Evolutionary conservation across 2,113 vertebrate genomes (phyloP).

Genomic region (Potamarius usumacintae): DNA sequence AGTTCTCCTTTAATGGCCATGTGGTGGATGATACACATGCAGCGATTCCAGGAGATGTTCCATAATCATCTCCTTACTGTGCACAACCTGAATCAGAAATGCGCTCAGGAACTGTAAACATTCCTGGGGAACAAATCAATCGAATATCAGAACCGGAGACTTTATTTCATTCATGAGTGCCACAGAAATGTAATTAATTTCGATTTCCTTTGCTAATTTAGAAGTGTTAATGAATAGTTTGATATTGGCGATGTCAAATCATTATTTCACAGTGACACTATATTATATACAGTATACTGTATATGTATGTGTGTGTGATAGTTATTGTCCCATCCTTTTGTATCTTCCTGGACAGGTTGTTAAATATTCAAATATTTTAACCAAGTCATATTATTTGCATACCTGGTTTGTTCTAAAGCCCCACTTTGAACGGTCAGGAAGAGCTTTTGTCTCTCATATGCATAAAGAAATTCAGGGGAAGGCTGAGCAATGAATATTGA

Average conservation of each 20-base stretch:
- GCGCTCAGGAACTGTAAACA: background rate
- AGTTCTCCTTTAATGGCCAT: too few relatives aligned
- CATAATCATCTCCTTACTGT: background rate
- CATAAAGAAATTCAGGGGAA: conserved; percentile 15
- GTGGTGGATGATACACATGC: background rate
- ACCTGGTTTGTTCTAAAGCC: background rate
- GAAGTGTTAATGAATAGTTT: background rate
- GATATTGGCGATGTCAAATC: background rate
- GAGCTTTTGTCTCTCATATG: background rate
- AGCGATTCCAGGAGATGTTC: background rate
- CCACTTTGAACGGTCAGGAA: background rate
- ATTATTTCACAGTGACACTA: background rate
- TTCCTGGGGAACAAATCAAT: background rate
- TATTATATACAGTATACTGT: too few relatives aligned
- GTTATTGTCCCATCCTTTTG: background rate
- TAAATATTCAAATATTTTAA: conserved; percentile 23
- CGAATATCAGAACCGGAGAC: background rate
- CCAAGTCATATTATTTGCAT: conserved; percentile 1
- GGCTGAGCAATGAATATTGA: background rate
- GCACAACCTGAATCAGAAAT: background rate
- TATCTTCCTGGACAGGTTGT: background rate
- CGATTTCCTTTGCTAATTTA: background rate
- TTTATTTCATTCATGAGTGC: background rate
- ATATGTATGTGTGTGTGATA: too few relatives aligned
- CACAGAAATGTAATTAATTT: too few relatives aligned